These are phyloP conservation scores for Theropithecus gelada DNA, from an alignment of 2,113 vertebrate genomes.

Conservation along the genomic window DNA sequence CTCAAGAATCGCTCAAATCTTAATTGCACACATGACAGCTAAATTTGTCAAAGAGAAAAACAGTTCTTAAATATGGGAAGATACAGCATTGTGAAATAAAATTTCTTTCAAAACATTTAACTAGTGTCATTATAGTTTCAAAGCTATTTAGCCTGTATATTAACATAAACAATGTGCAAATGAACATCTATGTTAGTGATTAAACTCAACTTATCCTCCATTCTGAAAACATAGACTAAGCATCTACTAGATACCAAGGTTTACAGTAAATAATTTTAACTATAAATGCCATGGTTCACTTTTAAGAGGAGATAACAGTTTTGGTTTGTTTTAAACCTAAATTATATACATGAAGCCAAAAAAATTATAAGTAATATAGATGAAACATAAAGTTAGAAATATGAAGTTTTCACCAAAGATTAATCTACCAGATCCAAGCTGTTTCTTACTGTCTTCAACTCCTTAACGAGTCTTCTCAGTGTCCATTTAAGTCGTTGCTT, in stretches of 20 bases:
- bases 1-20: neutral
- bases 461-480: slow-evolving; percentile 87
- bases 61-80: neutral
- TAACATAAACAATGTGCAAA: slow-evolving; percentile 17
- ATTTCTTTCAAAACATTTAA: neutral
- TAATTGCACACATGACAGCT: neutral
- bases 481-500: slow-evolving; percentile 88
- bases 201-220: neutral
- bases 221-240: neutral
- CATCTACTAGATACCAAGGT: neutral
- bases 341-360: neutral
- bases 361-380: neutral
- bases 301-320: neutral
- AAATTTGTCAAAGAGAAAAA: slow-evolving; percentile 15
- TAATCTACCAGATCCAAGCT: slow-evolving; percentile 89
- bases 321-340: neutral
- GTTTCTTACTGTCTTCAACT: slow-evolving; percentile 87
- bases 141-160: neutral
- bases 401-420: neutral
- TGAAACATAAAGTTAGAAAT: neutral
- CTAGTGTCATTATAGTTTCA: neutral
- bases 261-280: neutral
- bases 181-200: neutral
- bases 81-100: neutral
- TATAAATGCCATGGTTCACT: neutral